These are phyloP conservation scores for Embidobia sp. DNA, from an alignment of 2,888 invertebrate genomes.

Conservation along the genomic window DNA sequence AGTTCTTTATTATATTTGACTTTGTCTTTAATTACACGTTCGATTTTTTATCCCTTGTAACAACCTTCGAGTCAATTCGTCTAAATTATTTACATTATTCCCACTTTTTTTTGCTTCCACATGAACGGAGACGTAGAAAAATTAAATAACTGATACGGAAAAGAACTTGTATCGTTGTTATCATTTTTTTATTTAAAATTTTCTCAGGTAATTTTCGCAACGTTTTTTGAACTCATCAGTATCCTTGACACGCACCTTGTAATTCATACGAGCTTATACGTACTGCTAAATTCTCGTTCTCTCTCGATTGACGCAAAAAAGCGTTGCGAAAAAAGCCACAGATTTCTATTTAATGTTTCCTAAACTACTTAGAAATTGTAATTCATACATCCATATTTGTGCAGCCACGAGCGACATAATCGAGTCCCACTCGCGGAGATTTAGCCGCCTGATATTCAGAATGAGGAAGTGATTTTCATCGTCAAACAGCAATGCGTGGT, in stretches of 20 bases:
- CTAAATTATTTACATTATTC: conserved; percentile 15
- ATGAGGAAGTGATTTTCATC: conserved; percentile 78
- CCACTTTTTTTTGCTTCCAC: not conserved
- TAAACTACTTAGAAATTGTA: conserved; percentile 74
- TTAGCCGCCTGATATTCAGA: conserved; percentile 67
- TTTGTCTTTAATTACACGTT: conserved; percentile 37
- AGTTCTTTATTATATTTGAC: conserved; percentile 54
- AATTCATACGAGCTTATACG: conserved; percentile 37
- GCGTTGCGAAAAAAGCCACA: conserved; percentile 45
- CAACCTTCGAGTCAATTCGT: no score
- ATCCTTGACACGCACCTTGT: conserved; percentile 55
- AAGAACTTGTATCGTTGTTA: not conserved
- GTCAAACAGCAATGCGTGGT: conserved; percentile 56
- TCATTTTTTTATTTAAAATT: conserved; percentile 1
- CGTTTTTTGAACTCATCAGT: conserved; percentile 47
- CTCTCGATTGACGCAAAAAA: conserved; percentile 45
- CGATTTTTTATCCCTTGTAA: conserved; percentile 13
- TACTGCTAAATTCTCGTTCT: conserved; percentile 43
- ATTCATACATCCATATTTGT: conserved; percentile 66
- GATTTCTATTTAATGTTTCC: conserved; percentile 55
- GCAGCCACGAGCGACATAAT: conserved; percentile 74
- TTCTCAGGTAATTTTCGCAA: conserved; percentile 43
- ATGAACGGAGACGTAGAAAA: not conserved
- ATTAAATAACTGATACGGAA: no score
- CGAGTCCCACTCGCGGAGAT: conserved; percentile 72